These are phyloP conservation scores for Hermodice carunculata DNA, from an alignment of 2,888 invertebrate genomes.

Conservation along the genomic window DNA sequence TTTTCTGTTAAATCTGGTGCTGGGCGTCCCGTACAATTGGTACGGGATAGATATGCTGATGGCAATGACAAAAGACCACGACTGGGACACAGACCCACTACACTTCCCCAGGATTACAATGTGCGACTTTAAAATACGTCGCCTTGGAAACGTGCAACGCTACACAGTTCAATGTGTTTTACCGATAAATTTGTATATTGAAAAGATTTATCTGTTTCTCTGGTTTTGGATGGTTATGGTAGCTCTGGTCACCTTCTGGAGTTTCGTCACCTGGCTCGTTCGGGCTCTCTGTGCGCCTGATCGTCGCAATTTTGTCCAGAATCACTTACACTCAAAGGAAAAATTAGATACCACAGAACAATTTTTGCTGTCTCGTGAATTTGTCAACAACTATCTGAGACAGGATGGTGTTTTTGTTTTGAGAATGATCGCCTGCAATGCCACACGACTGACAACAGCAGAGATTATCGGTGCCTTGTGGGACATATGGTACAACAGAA, in stretches of 20 bases:
- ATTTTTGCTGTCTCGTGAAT: too few species aligned
- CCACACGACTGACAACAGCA: too few species aligned
- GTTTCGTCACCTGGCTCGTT: conserved; percentile 30
- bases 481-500: too few species aligned
- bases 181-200: conserved; percentile 52
- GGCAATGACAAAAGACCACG: conserved; percentile 66
- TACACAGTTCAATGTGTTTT: conserved; percentile 45
- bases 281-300: conserved; percentile 8
- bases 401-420: too few species aligned
- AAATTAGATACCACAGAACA: too few species aligned
- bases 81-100: conserved; percentile 58
- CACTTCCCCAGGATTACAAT: conserved; percentile 65
- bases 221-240: conserved; percentile 69
- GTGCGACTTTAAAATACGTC: conserved; percentile 67
- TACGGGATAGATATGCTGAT: too few species aligned
- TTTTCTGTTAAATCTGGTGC: conserved; percentile 68
- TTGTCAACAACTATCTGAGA: too few species aligned
- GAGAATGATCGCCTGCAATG: too few species aligned
- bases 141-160: conserved; percentile 61
- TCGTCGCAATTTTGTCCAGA: conserved; percentile 5
- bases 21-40: conserved; percentile 65
- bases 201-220: conserved; percentile 69
- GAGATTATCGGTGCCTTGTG: too few species aligned
- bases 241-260: conserved; percentile 34
- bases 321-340: too few species aligned